A percentile compares a stretch with the other conserved stretches of the same genome.
phyloP scores from a whole-genome alignment of 2,888 invertebrate species.

The Plusia festucae region DNA sequence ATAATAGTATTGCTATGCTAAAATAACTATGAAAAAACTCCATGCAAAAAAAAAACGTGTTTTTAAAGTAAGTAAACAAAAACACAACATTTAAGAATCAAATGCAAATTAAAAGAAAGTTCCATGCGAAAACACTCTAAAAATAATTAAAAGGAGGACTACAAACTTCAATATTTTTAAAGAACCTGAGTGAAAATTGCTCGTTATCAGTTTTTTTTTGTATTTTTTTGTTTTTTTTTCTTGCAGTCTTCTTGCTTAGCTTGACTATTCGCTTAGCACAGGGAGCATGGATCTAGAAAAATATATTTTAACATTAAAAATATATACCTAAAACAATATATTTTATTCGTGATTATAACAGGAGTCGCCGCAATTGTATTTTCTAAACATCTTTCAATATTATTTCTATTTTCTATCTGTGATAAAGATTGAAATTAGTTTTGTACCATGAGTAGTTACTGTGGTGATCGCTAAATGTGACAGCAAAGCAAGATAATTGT shows the following conservation, averaged over 20 bases:
- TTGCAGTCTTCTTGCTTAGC: conserved; percentile 88
- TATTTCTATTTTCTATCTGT: too few species aligned
- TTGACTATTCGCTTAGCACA: conserved; percentile 93
- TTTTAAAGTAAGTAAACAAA: neutral
- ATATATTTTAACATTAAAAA: conserved; percentile 54
- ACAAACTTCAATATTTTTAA: conserved; percentile 78
- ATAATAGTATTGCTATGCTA: neutral
- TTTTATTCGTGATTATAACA: neutral
- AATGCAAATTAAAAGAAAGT: conserved; percentile 30
- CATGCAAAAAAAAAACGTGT: conserved; percentile 41
- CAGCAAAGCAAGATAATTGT: conserved; percentile 51
- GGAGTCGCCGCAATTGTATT: neutral
- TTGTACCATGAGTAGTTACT: too few species aligned
- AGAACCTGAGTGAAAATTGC: conserved; percentile 80
- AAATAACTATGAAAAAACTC: conserved; percentile 7
- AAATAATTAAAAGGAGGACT: conserved; percentile 63
- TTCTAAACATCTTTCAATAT: too few species aligned
- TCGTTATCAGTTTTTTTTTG: conserved; percentile 67
- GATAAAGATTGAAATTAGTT: too few species aligned
- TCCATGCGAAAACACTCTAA: conserved; percentile 58
- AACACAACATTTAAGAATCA: neutral
- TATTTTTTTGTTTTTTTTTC: conserved; percentile 67
- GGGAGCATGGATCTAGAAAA: conserved; percentile 94
- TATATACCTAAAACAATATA: neutral
- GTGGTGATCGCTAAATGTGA: too few species aligned